Base-by-base conservation (phyloP, 2,797 vertebrate genomes). In the Argya squamiceps region DNA sequence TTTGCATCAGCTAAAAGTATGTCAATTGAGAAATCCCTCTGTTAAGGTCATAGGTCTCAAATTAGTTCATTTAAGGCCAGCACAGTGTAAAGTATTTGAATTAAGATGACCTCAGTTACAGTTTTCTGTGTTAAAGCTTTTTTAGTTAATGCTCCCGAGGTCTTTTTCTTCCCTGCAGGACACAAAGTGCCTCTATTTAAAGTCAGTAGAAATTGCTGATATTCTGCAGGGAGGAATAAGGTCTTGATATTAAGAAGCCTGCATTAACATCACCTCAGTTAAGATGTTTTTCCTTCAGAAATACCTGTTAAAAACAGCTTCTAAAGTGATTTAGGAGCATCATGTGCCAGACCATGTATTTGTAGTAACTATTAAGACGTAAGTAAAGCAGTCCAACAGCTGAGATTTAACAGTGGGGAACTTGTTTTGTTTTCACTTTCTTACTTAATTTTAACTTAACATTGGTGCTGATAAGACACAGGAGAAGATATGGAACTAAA, bases 31-130 rank as follows among this genome's bases (percentile, higher is more conserved):
- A 88, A 81, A 73, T 73, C 50, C 46, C 49, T 67, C 44, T 0
- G 0, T 65, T 92, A 86, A 85, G 79, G 73, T 85, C 93, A 89
- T 37, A 95, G 84, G 92, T 95, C 90, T 92, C 80, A 91, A 94
- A 96, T 94, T 89, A 79, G 90, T 94, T 94, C 89, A 92, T 88
- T 87, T 90, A 90, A 92, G 91, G 90, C 78, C 78, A 88, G 32
- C n/a, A 65, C 20, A 91, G 46, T 83, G 27, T 88, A 93, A 96
- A 92, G 84, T 47, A 93, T 27, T 75, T 94, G 89, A 95, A 92
- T 89, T 95, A 90, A 88, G 84, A 95, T 92, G 59, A 96, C 77
- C 69, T 95, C 80, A 63, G 84, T 88, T 92, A 88, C 74, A 92
- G 63, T 71, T 91, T 95, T 84, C 77, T 81, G 59, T 75, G 37